Evolutionary conservation across 2,797 vertebrate species (phyloP).

Genomic region (Pseudotriccus pelzelni): DNA sequence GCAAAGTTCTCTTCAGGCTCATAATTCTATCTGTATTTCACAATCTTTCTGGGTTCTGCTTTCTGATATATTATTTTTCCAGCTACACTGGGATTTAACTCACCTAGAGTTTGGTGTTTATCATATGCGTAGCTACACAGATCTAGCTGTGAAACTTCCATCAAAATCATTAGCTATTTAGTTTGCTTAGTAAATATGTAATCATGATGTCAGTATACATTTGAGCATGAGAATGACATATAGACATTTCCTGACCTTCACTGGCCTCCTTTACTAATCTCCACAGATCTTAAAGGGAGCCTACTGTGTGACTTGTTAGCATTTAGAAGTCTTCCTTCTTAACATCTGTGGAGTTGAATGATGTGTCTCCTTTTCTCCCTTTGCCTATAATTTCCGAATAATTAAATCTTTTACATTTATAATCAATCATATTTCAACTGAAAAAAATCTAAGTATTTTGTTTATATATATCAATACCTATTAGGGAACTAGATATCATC

Average conservation of each 20-base stretch:
- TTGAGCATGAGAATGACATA: background rate
- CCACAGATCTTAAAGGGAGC: background rate
- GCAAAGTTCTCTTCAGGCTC: background rate
- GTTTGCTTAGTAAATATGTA: background rate
- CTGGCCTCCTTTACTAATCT: background rate
- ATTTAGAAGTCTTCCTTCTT: background rate
- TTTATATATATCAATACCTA: background rate
- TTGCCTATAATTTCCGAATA: background rate
- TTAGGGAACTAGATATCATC: background rate
- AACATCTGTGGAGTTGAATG: background rate
- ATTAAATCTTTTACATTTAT: background rate
- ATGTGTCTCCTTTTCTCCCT: rapidly evolving
- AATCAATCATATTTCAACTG: rapidly evolving
- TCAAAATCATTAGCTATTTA: background rate
- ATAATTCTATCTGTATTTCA: background rate
- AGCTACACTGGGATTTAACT: background rate
- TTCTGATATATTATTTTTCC: background rate
- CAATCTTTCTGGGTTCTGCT: background rate
- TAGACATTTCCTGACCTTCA: background rate
- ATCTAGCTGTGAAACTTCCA: background rate
- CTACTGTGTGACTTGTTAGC: background rate
- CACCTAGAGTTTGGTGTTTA: background rate
- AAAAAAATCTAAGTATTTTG: background rate
- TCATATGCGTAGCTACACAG: background rate
- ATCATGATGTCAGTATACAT: background rate